Base-by-base conservation (phyloP, 2,888 invertebrate species). In the Leistus spinibarbis region DNA sequence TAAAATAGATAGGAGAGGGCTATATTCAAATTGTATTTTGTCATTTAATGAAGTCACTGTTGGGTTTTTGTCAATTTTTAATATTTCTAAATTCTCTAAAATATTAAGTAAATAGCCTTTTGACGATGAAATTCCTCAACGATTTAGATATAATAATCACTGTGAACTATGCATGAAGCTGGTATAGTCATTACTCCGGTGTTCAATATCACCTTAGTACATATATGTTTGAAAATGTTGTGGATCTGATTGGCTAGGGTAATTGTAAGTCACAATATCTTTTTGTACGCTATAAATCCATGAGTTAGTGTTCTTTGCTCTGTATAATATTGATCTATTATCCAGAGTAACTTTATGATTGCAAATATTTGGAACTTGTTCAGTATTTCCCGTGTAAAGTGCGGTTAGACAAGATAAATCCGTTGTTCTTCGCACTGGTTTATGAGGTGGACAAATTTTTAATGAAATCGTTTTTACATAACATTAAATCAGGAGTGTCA, bases 211-310 rank as follows among this genome's bases (percentile, higher is more conserved):
- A 57, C 54, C n/a, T 9, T 23, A 9, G 13, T 56, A 9, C 54
- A 56, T 2, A 9, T 23, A 56, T 2, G 22, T 7, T 3, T 20
- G 40, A 16, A 56, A 5, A 17, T 40, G 22, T n/a, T 19, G 9
- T 17, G 54, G 23, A 17, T 65, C 9, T 3, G 10, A 40, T 22
- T 20, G 7, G 24, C 20, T 64, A 22, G 71, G 64, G 16, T 66
- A 73, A 53, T 54, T 73, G 22, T 27, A n/a, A 9, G 60, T 67
- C 5, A 73, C 13, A 10, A 67, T 1, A 17, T 73, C 73, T 56
- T 40, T 19, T 9, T 73, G n/a, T 3, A 73, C 73, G 57, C 73
- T 73, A 54, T 73, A 73, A 13, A 73, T 67, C 73, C 73, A 73
- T 16, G 16, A 2, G 27, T 73, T 66, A 10, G 22, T 57, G 9